Evolutionary conservation across 2,888 invertebrate genomes (phyloP), one percentile per base, ranked within the genome.

Genomic region (Tipula unca): DNA sequence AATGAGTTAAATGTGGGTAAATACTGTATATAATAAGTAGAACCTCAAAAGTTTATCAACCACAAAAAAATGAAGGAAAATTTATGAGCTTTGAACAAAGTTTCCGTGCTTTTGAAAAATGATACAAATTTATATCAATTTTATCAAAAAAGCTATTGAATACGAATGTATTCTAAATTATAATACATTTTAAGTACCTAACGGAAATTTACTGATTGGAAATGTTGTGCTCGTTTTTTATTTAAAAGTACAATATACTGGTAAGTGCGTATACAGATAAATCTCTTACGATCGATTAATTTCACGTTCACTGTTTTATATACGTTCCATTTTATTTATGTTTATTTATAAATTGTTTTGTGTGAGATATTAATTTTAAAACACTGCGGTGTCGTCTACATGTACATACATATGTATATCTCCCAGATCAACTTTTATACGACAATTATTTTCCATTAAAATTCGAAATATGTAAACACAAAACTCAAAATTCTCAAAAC

Each of bases 71-170:
- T 25, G 69, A 69, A 69, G 2, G 69, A 69, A 48, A 25, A 69
- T 69, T 69, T 69, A 69, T 69, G 69, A 69, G 69, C 69, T 69
- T 69, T 69, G 69, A 69, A 69, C 8, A 69, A 69, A 69, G 69
- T 25, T 69, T 69, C 25, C 69, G 69, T 69, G 69, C 69, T 25
- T n/a, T 69, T 69, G 69, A 69, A 69, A 69, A 69, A 69, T 69
- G 69, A 25, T 69, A 69, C 25, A 69, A 69, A 69, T 69, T 69
- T 69, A 69, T 69, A 69, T 69, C 69, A 69, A 69, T 69, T 69
- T 20, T 69, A 69, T 69, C 69, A 69, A 25, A 69, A 69, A 69
- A 69, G 8, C 69, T 69, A 69, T 69, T 69, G 69, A 69, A 69
- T 25, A 69, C 69, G 69, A 69, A 69, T 69, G 13, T 69, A 69